phyloP scores from a whole-genome alignment of 2,797 vertebrate genomes.

The Pseudocheirus occidentalis region DNA sequence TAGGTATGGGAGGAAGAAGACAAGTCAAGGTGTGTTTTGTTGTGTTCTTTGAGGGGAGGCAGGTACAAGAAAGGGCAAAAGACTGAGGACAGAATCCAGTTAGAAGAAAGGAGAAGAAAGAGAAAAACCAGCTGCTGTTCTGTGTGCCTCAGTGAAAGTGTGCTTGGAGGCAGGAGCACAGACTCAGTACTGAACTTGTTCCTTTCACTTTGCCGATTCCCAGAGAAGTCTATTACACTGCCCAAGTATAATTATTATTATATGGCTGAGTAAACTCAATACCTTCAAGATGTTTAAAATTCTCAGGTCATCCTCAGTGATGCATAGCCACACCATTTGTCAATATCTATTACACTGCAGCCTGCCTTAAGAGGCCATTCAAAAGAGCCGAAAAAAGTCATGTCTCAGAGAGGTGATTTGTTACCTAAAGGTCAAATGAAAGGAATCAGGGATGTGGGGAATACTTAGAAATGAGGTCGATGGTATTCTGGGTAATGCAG shows the following conservation, averaged over 20 bases:
- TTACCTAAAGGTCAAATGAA: conserved; percentile 34
- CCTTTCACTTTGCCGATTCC: conserved; percentile 25
- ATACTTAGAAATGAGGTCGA: conserved; percentile 13
- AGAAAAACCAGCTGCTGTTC: not conserved
- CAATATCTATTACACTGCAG: conserved; percentile 31
- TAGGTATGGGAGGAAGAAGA: not conserved
- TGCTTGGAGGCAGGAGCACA: conserved; percentile 22
- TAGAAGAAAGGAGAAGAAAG: not conserved
- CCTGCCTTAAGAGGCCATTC: conserved; percentile 33
- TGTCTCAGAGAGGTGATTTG: conserved; percentile 4
- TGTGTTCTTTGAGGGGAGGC: not conserved
- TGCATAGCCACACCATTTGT: conserved; percentile 36
- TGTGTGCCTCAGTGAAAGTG: not conserved
- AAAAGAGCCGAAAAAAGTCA: conserved; percentile 40
- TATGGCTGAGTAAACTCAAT: conserved; percentile 25
- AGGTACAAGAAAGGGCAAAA: not conserved
- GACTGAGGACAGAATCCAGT: not conserved
- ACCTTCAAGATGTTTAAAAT: conserved; percentile 36
- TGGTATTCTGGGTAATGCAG: not conserved
- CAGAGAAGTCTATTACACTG: conserved; percentile 2
- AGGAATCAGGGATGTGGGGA: not conserved
- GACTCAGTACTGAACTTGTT: not conserved
- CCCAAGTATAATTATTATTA: conserved; percentile 43
- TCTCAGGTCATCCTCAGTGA: conserved; percentile 24
- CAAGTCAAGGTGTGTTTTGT: not conserved